Evolutionary conservation across 2,113 vertebrate genomes (phyloP).

Genomic region (Passerina amoena): DNA sequence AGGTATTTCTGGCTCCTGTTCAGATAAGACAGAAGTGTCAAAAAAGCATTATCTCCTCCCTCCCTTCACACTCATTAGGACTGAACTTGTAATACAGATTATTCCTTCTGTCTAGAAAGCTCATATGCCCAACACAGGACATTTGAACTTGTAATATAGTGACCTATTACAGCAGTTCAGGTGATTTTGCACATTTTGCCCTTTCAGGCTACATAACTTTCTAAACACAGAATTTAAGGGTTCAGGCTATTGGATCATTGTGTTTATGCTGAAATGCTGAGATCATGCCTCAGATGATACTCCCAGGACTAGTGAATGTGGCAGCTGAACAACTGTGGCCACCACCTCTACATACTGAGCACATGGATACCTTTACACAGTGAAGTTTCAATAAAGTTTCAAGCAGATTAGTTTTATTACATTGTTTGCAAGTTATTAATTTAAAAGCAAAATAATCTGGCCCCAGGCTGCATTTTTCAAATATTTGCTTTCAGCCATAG

Average conservation of each 20-base stretch:
- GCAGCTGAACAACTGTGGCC: background rate
- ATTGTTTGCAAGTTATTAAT: background rate
- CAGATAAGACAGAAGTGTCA: conserved; percentile 6
- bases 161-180: background rate
- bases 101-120: background rate
- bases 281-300: background rate
- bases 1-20: conserved; percentile 80
- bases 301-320: background rate
- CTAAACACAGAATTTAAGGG: background rate
- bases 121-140: background rate
- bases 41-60: background rate
- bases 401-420: background rate
- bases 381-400: background rate
- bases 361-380: background rate
- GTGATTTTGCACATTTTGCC: background rate
- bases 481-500: background rate
- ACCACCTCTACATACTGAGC: background rate
- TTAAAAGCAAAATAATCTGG: background rate
- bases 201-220: background rate
- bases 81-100: background rate
- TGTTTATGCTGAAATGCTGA: background rate
- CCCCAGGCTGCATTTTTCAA: background rate
- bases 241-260: background rate
- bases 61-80: background rate
- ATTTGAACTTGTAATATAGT: background rate